These are phyloP conservation scores for Miniopterus natalensis DNA, from an alignment of 2,113 vertebrate species.

Conservation along the genomic window DNA sequence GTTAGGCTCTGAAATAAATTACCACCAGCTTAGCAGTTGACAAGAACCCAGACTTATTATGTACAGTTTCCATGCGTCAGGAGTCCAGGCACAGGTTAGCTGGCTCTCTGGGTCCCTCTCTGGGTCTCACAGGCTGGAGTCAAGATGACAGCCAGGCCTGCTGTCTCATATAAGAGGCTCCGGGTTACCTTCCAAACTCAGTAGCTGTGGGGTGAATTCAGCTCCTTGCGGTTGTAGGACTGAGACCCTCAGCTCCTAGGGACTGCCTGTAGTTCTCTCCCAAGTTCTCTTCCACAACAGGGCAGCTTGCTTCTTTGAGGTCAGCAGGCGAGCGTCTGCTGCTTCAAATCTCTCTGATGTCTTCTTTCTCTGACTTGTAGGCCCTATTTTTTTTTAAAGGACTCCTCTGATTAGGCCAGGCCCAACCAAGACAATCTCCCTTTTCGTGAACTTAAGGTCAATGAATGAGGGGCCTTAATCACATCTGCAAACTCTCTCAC, in stretches of 20 bases:
- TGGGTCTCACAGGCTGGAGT: background rate
- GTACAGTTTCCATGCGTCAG: background rate
- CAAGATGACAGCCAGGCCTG: no score
- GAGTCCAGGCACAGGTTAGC: background rate
- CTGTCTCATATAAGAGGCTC: accelerated
- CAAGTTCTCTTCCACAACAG: accelerated
- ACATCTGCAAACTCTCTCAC: background rate
- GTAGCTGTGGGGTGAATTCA: background rate
- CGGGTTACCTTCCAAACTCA: background rate
- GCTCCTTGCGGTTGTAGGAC: background rate
- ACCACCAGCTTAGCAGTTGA: background rate
- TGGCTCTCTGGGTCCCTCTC: no score
- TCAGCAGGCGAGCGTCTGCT: accelerated
- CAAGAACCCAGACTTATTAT: background rate
- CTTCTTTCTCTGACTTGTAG: background rate
- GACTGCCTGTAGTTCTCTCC: background rate
- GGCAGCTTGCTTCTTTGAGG: background rate
- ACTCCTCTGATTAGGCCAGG: background rate
- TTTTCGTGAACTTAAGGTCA: background rate
- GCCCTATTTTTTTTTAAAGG: background rate
- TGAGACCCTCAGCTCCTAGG: background rate
- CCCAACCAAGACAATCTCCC: background rate
- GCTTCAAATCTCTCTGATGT: background rate
- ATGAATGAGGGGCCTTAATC: background rate
- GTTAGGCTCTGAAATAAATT: background rate